Percentiles rank a stretch among this genome's conserved stretches.
These are phyloP conservation scores for Lycocorax pyrrhopterus DNA, from an alignment of 2,113 vertebrate genomes.

Conservation along the genomic window DNA sequence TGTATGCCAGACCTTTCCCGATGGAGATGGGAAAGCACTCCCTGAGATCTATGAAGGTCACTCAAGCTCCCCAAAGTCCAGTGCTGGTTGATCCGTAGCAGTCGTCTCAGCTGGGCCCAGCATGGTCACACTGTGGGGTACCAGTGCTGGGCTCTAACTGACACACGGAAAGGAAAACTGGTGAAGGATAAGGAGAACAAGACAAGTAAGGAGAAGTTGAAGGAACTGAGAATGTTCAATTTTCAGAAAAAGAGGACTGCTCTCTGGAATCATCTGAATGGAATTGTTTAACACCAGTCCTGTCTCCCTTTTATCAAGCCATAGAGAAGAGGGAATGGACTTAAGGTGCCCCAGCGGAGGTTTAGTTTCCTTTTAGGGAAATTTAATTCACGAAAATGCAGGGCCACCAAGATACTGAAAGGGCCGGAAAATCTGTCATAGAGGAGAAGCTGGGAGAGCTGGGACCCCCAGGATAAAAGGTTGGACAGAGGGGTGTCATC, in stretches of 20 bases:
- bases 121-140: no score
- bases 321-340: neutral
- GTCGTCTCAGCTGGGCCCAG: rapidly evolving
- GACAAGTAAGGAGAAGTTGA: neutral
- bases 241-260: neutral
- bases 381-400: rapidly evolving
- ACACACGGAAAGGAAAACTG: neutral
- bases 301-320: neutral
- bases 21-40: neutral
- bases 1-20: neutral
- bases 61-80: neutral
- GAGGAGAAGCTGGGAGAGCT: neutral
- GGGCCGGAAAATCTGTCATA: neutral
- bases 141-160: neutral
- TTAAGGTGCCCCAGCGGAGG: rapidly evolving
- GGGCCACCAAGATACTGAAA: neutral
- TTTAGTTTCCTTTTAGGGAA: neutral
- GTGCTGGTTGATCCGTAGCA: neutral
- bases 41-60: neutral
- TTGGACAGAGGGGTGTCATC: rapidly evolving
- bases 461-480: neutral
- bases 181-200: neutral
- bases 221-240: rapidly evolving
- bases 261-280: neutral
- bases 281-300: neutral